phyloP scores from a whole-genome alignment of 1,140 invertebrate genomes.

The Drosophila sechellia region DNA sequence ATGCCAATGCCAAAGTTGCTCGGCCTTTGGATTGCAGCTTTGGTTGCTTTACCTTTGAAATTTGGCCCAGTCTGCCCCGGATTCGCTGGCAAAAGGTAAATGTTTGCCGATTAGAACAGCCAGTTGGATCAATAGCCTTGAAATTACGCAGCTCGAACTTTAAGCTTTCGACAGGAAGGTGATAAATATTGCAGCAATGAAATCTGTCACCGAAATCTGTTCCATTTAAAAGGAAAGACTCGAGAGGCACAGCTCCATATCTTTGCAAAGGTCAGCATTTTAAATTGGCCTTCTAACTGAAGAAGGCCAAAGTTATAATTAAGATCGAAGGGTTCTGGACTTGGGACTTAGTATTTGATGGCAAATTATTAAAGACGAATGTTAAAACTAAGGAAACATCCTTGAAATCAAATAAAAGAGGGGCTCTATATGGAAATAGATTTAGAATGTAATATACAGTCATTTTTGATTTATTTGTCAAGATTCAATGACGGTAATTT shows the following conservation, averaged over 20 bases:
- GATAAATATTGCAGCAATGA: slow-evolving; percentile 12
- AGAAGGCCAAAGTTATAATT: slow-evolving; percentile 4
- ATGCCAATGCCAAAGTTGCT: slow-evolving; percentile 30
- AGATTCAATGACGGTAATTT: background rate
- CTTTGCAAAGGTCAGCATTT: slow-evolving; percentile 28
- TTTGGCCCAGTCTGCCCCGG: slow-evolving; percentile 3
- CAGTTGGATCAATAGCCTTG: slow-evolving; percentile 4
- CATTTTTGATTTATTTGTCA: background rate
- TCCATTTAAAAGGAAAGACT: background rate
- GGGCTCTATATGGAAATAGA: too few species aligned
- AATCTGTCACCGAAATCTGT: slow-evolving; percentile 6
- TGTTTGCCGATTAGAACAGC: slow-evolving; percentile 26
- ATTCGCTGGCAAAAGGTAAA: background rate
- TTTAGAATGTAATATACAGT: too few species aligned
- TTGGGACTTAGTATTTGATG: background rate
- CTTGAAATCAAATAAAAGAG: too few species aligned
- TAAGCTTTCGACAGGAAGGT: background rate
- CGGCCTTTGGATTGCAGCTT: slow-evolving; percentile 2
- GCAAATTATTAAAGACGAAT: background rate
- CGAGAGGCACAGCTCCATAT: background rate
- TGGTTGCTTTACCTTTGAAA: slow-evolving; percentile 33
- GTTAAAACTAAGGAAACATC: background rate
- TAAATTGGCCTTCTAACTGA: background rate
- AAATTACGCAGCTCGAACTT: slow-evolving; percentile 8
- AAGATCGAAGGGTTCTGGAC: background rate